Evolutionary conservation across 2,888 invertebrate species (phyloP).

Genomic region (Schizotus pectinicornis): DNA sequence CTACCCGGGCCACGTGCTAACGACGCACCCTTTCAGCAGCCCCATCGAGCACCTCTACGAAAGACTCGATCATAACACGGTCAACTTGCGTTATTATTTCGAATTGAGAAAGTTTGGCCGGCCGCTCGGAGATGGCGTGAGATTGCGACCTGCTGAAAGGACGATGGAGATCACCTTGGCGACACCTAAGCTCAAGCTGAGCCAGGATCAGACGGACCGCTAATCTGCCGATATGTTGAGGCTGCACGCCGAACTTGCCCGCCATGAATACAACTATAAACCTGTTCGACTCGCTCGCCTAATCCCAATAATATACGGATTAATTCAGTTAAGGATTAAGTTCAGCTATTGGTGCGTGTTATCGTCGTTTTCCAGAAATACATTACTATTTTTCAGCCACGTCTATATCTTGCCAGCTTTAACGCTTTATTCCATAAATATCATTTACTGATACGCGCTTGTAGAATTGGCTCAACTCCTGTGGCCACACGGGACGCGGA

Average conservation of each 20-base stretch:
- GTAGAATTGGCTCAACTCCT: too few species aligned
- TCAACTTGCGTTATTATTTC: too few species aligned
- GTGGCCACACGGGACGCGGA: too few species aligned
- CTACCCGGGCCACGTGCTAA: constrained; percentile 34
- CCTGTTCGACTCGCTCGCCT: constrained; percentile 52
- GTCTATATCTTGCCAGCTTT: constrained; percentile 10
- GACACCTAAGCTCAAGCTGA: constrained; percentile 49
- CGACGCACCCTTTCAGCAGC: neutral
- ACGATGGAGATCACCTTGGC: constrained; percentile 48
- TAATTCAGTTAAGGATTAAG: constrained; percentile 57
- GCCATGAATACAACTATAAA: constrained; percentile 47
- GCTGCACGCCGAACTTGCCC: constrained; percentile 64
- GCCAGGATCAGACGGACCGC: constrained; percentile 60
- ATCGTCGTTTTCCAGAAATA: constrained; percentile 55
- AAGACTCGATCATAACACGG: too few species aligned
- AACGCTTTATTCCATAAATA: constrained; percentile 10
- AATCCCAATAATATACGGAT: constrained; percentile 59
- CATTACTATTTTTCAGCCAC: constrained; percentile 18
- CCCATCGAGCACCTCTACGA: neutral
- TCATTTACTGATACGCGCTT: constrained; percentile 4
- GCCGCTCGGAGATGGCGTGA: neutral
- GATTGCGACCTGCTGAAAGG: constrained; percentile 31
- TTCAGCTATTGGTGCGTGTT: constrained; percentile 59
- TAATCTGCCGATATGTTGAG: constrained; percentile 71
- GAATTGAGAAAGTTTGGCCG: neutral